Evolutionary conservation across 64 coral and sea anemone genomes (phyloP).

Genomic region (Montipora efflorescens): DNA sequence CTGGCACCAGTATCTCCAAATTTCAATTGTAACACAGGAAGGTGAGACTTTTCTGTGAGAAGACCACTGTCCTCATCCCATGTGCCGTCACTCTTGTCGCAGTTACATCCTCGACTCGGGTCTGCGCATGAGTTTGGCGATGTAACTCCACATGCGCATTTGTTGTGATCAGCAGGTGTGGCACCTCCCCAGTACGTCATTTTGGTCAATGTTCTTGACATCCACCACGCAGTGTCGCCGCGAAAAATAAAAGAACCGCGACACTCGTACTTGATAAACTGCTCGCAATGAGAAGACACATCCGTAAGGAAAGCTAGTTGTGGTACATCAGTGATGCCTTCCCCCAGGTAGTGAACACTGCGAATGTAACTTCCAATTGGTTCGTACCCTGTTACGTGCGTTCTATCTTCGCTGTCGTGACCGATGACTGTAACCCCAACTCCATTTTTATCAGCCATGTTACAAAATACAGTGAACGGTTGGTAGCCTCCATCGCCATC

Average conservation of each 20-base stretch:
- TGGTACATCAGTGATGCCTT: background rate
- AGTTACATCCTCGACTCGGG: constrained; percentile 23
- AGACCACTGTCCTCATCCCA: background rate
- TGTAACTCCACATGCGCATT: background rate
- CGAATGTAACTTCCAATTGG: background rate
- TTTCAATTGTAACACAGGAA: background rate
- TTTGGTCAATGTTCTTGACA: constrained; percentile 2
- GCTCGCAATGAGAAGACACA: background rate
- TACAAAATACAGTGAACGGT: constrained; percentile 52
- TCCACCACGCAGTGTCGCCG: constrained; percentile 10
- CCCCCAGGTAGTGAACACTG: background rate
- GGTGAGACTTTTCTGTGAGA: background rate
- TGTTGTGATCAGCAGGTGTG: background rate
- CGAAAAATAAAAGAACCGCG: background rate
- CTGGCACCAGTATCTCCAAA: background rate
- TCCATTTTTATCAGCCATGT: constrained; percentile 60
- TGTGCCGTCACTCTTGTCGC: background rate
- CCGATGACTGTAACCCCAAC: constrained; percentile 65
- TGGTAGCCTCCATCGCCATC: background rate
- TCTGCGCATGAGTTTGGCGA: background rate
- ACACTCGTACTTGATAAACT: constrained; percentile 1
- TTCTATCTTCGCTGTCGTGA: constrained; percentile 68
- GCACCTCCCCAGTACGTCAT: constrained; percentile 61
- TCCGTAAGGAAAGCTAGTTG: background rate
- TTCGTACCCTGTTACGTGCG: constrained; percentile 45